Evolutionary conservation across 2,888 invertebrate genomes (phyloP).

Genomic region (Phyllotreta cruciferae): DNA sequence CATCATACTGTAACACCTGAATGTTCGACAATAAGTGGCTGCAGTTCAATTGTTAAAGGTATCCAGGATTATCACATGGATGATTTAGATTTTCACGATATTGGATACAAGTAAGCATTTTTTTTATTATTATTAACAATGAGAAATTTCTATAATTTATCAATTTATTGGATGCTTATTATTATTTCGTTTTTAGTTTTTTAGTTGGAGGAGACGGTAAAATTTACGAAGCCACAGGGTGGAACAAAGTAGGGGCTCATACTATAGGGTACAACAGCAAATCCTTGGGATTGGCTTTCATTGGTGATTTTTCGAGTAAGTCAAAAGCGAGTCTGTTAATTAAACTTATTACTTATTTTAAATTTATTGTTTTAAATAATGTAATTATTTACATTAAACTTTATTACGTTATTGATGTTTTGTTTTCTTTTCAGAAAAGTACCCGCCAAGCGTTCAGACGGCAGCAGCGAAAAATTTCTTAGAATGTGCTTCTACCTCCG

Average conservation of each 20-base stretch:
- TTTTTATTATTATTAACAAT: constrained; percentile 9
- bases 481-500: constrained; percentile 62
- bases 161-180: no score
- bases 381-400: no score
- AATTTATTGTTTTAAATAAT: not conserved
- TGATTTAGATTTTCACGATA: constrained; percentile 62
- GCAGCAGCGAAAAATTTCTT: constrained; percentile 62
- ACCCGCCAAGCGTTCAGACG: constrained; percentile 60
- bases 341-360: not conserved
- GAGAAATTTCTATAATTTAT: no score
- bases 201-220: constrained; percentile 67
- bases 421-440: constrained; percentile 52
- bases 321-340: no score
- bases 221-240: constrained; percentile 68
- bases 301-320: constrained; percentile 65
- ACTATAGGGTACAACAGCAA: constrained; percentile 64
- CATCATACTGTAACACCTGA: constrained; percentile 66
- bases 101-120: constrained; percentile 66
- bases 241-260: constrained; percentile 66
- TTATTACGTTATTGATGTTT: constrained; percentile 23
- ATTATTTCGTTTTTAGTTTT: constrained; percentile 59
- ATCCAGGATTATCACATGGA: constrained; percentile 66
- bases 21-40: constrained; percentile 60
- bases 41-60: constrained; percentile 56
- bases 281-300: constrained; percentile 66